Percentiles rank a stretch among this genome's conserved stretches.
These are phyloP conservation scores for Carcharodon carcharias DNA, from an alignment of 2,797 vertebrate genomes.

Conservation along the genomic window DNA sequence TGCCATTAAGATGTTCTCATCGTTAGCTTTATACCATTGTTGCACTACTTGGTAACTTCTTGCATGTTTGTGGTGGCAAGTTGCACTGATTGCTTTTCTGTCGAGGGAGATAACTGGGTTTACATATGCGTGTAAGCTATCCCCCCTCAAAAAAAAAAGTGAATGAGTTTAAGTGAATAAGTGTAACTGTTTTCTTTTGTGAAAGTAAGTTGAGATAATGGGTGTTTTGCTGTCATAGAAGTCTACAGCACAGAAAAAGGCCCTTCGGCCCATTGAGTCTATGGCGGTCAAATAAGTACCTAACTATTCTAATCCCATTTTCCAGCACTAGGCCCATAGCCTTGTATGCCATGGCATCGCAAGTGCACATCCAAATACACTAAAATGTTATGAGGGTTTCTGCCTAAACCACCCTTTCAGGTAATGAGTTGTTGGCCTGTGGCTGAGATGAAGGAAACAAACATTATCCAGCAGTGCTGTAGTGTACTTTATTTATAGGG, in stretches of 20 bases:
- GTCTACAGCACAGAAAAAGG: too few species aligned
- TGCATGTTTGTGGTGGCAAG: neutral
- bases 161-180: neutral
- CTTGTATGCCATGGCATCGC: too few species aligned
- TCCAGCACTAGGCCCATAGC: too few species aligned
- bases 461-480: neutral
- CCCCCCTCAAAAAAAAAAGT: neutral
- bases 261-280: too few species aligned
- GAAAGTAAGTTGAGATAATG: neutral
- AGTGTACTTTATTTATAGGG: neutral
- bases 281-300: too few species aligned
- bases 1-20: neutral
- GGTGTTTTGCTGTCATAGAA: neutral
- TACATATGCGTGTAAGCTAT: neutral
- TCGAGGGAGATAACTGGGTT: neutral
- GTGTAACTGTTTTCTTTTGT: neutral
- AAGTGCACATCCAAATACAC: too few species aligned
- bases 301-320: too few species aligned
- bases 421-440: neutral
- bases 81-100: neutral
- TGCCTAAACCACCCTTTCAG: too few species aligned
- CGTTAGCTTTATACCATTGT: neutral
- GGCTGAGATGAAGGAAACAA: neutral
- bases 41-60: neutral
- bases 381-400: too few species aligned